phyloP scores from a whole-genome alignment of 2,797 vertebrate species.

The Neosalanx taihuensis region DNA sequence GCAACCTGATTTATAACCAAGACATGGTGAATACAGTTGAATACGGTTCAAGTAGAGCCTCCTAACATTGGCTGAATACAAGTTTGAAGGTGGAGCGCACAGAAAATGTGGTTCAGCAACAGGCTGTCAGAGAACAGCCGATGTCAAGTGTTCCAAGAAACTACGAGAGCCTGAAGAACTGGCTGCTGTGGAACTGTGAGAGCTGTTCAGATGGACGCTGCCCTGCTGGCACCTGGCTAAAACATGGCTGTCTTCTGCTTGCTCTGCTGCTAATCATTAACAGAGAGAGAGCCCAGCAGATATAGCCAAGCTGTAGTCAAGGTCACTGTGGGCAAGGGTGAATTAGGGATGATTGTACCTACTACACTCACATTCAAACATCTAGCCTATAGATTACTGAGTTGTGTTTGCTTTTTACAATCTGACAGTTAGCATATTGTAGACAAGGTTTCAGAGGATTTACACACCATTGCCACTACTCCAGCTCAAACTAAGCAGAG shows the following conservation, averaged over 20 bases:
- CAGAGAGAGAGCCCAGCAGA: constrained; percentile 47
- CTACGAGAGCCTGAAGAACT: no score
- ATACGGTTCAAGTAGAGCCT: not conserved
- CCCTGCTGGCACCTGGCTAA: constrained; percentile 8
- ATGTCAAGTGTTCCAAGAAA: no score
- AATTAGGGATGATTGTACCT: constrained; percentile 33
- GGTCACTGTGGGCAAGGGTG: constrained; percentile 48
- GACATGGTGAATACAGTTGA: not conserved
- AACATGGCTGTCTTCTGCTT: constrained; percentile 34
- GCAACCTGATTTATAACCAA: not conserved
- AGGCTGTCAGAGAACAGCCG: no score
- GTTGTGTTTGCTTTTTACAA: no score
- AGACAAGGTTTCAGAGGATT: no score
- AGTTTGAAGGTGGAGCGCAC: not conserved
- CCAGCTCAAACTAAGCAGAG: no score
- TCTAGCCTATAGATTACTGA: not conserved
- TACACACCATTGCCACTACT: no score
- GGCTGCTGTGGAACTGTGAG: not conserved
- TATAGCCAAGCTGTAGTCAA: constrained; percentile 54
- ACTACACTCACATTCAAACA: constrained; percentile 23
- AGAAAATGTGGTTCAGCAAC: no score
- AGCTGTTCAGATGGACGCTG: not conserved
- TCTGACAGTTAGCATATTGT: not conserved
- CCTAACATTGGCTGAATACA: not conserved
- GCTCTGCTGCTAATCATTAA: constrained; percentile 65